Conservation (phyloP, 2,113 vertebrate species). For the Rousettus leschenaultii region DNA sequence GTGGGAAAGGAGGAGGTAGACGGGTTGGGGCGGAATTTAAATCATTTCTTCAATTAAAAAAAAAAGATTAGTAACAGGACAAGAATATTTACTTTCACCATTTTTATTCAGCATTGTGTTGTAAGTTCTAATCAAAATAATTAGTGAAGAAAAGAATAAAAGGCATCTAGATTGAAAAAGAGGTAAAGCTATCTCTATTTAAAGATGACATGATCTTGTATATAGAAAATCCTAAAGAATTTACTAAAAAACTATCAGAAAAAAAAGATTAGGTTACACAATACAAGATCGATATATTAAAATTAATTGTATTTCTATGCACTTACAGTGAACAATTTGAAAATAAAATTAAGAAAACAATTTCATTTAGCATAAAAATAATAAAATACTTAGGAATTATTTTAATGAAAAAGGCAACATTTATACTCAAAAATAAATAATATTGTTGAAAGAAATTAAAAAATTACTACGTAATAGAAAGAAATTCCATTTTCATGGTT, state of each 20-base stretch:
- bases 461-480: not conserved
- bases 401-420: not conserved
- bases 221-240: not conserved
- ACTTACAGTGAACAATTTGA: not conserved
- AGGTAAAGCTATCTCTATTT: too few relatives aligned
- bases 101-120: too few relatives aligned
- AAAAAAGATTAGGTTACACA: not conserved
- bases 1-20: too few relatives aligned
- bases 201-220: too few relatives aligned
- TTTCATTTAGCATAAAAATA: not conserved
- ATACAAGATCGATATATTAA: not conserved
- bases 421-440: not conserved
- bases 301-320: not conserved
- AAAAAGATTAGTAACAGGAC: too few relatives aligned
- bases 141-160: too few relatives aligned
- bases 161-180: too few relatives aligned
- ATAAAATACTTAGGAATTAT: not conserved
- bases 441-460: not conserved
- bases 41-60: too few relatives aligned
- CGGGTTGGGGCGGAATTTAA: too few relatives aligned
- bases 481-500: not conserved
- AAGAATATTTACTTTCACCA: too few relatives aligned
- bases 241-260: not conserved
- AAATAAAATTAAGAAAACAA: too few relatives aligned
- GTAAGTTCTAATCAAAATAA: too few relatives aligned